phyloP scores from a whole-genome alignment of 2,888 invertebrate species.

The Labia minor region DNA sequence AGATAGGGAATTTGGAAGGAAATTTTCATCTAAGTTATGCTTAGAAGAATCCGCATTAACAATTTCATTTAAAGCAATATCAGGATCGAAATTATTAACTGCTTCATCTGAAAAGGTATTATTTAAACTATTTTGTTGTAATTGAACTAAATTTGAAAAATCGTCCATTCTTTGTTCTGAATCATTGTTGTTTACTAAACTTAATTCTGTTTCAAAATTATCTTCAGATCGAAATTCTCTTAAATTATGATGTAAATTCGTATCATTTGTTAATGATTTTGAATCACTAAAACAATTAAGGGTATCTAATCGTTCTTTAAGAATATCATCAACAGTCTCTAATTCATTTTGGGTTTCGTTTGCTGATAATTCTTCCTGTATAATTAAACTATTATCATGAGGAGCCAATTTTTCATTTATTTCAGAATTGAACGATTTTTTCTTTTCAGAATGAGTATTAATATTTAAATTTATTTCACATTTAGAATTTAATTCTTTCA shows the following conservation, averaged over 20 bases:
- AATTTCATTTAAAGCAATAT: background rate
- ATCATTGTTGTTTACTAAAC: background rate
- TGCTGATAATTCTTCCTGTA: too few species aligned
- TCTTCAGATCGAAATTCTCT: background rate
- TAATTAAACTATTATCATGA: too few species aligned
- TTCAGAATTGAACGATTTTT: too few species aligned
- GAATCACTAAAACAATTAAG: slow-evolving; percentile 15
- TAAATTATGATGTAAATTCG: background rate
- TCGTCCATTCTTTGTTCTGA: background rate
- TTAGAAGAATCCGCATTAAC: background rate
- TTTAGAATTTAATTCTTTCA: background rate
- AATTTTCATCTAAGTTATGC: background rate
- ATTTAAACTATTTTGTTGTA: background rate
- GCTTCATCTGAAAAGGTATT: background rate
- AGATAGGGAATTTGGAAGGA: background rate
- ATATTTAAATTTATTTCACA: background rate
- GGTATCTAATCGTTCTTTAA: slow-evolving; percentile 25
- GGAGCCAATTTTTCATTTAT: too few species aligned
- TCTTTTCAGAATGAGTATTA: background rate
- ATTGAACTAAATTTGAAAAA: background rate
- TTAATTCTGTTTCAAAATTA: background rate
- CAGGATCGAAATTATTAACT: background rate
- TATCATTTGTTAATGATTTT: background rate
- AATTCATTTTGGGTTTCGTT: slow-evolving; percentile 13
- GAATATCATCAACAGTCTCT: slow-evolving; percentile 23